Conservation (phyloP, 2,888 invertebrate species). For the Melanotus villosus region DNA sequence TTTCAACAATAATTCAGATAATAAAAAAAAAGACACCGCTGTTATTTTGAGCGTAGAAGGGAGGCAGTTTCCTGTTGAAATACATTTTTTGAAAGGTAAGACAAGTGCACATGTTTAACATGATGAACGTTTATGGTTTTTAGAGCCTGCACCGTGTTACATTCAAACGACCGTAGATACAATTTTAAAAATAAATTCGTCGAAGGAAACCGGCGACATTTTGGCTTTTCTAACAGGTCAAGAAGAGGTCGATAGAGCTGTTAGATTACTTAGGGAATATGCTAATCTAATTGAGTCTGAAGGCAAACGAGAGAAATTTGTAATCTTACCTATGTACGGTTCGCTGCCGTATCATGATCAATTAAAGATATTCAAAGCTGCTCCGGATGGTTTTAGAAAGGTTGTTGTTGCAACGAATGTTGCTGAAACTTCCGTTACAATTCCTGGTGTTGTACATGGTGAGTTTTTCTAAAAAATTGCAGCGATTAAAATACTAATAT, state of each 20-base stretch:
- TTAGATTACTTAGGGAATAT: constrained; percentile 76
- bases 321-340: constrained; percentile 93
- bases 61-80: constrained; percentile 87
- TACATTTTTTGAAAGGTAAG: constrained; percentile 83
- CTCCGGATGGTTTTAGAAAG: constrained; percentile 83
- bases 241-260: constrained; percentile 91
- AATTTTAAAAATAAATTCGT: constrained; percentile 89
- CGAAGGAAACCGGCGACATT: constrained; percentile 88
- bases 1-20: constrained; percentile 75
- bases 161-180: constrained; percentile 90
- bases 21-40: constrained; percentile 76
- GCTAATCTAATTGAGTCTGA: constrained; percentile 71
- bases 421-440: constrained; percentile 97
- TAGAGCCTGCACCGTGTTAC: constrained; percentile 92
- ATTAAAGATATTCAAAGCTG: constrained; percentile 84
- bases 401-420: constrained; percentile 96
- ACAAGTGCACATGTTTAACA: neutral
- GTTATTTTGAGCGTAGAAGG: constrained; percentile 91
- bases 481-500: neutral
- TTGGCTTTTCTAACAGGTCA: constrained; percentile 93
- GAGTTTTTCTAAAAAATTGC: too few relatives aligned
- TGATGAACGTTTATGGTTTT: neutral
- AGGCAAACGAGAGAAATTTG: constrained; percentile 71
- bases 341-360: constrained; percentile 86
- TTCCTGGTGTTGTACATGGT: constrained; percentile 94